phyloP scores from a whole-genome alignment of 53 echinoderm and acorn worm species.

The Crossaster papposus region DNA sequence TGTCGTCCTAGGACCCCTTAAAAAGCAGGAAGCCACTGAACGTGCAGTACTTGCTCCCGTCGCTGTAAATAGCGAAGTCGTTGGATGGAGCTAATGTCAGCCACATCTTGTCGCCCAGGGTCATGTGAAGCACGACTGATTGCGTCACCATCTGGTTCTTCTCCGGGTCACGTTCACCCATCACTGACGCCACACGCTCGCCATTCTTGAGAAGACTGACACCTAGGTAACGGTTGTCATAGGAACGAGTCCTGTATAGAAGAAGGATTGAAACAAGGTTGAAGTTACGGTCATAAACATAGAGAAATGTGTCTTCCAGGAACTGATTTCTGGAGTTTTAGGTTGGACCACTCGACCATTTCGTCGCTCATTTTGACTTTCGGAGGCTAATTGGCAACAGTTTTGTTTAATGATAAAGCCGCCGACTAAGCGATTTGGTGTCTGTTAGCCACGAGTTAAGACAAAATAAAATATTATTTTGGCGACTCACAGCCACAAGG shows the following conservation, averaged over 20 bases:
- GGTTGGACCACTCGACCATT: too few species aligned
- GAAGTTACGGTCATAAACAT: neutral
- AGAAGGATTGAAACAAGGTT: neutral
- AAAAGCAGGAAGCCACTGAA: slow-evolving; percentile 91
- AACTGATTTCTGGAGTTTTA: too few species aligned
- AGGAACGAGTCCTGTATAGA: slow-evolving; percentile 69
- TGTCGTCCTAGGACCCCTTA: slow-evolving; percentile 54
- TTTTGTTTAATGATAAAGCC: too few species aligned
- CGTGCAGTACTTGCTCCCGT: slow-evolving; percentile 70
- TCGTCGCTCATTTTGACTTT: too few species aligned
- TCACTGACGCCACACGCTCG: slow-evolving; percentile 44
- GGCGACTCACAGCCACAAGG: neutral
- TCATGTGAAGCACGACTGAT: slow-evolving; percentile 68
- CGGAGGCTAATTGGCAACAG: too few species aligned
- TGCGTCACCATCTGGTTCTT: slow-evolving; percentile 85
- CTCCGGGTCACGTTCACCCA: slow-evolving; percentile 48
- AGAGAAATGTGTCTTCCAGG: neutral
- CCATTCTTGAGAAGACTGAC: slow-evolving; percentile 72
- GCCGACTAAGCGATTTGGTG: too few species aligned
- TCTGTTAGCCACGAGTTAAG: too few species aligned
- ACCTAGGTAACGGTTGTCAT: slow-evolving; percentile 67
- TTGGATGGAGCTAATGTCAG: slow-evolving; percentile 69
- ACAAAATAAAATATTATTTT: too few species aligned
- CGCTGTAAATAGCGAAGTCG: slow-evolving; percentile 72
- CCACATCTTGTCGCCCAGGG: slow-evolving; percentile 71